A percentile compares a stretch with the other conserved stretches of the same genome.
Conservation (phyloP, 30 jellyfish, hydroid and myxozoan species). For the Chironex yamaguchii region DNA sequence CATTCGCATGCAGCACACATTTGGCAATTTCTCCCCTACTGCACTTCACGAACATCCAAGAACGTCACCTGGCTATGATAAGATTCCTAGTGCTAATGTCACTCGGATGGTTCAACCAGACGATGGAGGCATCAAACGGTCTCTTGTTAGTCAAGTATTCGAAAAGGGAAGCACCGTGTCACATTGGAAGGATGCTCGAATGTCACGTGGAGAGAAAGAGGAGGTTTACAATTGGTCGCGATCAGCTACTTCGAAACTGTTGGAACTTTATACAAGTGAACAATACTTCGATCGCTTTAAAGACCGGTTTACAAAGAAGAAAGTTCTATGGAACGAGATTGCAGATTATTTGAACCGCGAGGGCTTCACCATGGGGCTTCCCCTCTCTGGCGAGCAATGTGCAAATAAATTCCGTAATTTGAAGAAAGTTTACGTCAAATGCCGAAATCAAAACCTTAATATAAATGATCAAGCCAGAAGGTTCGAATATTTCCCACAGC, state of each 20-base stretch:
- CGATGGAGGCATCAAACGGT: neutral
- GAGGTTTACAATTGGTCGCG: neutral
- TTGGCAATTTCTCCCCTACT: neutral
- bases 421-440: neutral
- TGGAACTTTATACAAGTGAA: neutral
- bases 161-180: neutral
- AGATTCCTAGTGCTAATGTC: neutral
- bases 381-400: neutral
- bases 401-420: neutral
- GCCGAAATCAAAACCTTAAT: neutral
- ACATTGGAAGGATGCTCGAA: neutral
- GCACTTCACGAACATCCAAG: neutral
- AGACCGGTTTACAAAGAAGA: neutral
- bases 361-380: neutral
- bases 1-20: neutral
- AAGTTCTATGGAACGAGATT: neutral
- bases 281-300: neutral
- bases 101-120: neutral
- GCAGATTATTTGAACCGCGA: neutral
- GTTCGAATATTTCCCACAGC: neutral
- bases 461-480: neutral
- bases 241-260: neutral
- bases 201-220: neutral
- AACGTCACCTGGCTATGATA: neutral
- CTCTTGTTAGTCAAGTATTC: neutral